phyloP scores from a whole-genome alignment of 2,113 vertebrate genomes.

The Ardeotis arabs region DNA sequence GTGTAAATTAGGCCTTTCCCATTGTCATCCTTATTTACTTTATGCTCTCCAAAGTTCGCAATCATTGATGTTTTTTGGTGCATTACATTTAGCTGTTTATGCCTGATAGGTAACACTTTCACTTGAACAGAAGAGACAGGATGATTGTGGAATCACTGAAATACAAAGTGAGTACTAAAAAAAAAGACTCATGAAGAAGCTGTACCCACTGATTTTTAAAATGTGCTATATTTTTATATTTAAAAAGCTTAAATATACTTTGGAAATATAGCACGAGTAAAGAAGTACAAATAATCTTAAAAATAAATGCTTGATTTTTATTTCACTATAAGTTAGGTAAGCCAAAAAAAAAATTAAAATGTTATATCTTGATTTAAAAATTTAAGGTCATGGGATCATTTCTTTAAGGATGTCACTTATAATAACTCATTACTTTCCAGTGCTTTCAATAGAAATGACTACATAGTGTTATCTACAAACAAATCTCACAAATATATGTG shows the following conservation, averaged over 20 bases:
- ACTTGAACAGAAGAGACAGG: not conserved
- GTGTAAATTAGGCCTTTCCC: not conserved
- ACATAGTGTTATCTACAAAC: not conserved
- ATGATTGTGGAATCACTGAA: not conserved
- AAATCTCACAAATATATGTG: not conserved
- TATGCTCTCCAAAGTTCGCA: not conserved
- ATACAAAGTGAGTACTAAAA: conserved; percentile 24
- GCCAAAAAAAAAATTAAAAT: not conserved
- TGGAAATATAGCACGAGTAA: not conserved
- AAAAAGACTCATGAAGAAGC: not conserved
- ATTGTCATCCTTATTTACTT: not conserved
- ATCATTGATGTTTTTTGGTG: not conserved
- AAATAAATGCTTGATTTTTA: not conserved
- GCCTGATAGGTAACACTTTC: not conserved
- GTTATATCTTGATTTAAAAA: not conserved
- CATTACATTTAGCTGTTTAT: not conserved
- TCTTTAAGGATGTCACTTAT: not conserved
- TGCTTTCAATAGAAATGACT: not conserved
- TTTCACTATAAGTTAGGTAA: not conserved
- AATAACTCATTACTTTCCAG: not conserved
- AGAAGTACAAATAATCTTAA: not conserved
- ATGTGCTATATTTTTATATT: not conserved
- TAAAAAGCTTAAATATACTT: not conserved
- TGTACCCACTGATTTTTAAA: not conserved
- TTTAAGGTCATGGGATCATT: not conserved